These are phyloP conservation scores for Entomobrya multifasciata DNA, from an alignment of 2,888 invertebrate genomes.

Conservation along the genomic window DNA sequence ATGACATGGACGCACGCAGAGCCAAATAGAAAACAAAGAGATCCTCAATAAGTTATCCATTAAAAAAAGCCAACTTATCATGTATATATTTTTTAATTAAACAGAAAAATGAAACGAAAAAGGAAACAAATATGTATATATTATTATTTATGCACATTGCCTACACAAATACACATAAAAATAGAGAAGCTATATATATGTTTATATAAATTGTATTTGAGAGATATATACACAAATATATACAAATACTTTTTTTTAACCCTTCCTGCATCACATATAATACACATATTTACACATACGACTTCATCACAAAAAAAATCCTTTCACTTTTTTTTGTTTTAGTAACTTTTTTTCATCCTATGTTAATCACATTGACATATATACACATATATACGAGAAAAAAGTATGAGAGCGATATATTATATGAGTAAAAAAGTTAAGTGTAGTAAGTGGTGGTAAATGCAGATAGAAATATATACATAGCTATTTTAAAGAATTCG, in stretches of 20 bases:
- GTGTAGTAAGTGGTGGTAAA: neutral
- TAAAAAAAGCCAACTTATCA: neutral
- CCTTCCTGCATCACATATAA: slow-evolving; percentile 2
- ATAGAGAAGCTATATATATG: slow-evolving; percentile 10
- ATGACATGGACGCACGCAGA: slow-evolving; percentile 30
- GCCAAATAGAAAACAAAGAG: slow-evolving; percentile 60
- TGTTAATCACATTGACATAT: slow-evolving; percentile 57
- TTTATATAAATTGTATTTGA: slow-evolving; percentile 3
- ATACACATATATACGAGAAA: slow-evolving; percentile 25
- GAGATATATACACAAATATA: slow-evolving; percentile 4
- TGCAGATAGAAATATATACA: slow-evolving; percentile 1
- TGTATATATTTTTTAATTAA: neutral
- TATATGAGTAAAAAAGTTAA: neutral
- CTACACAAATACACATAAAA: slow-evolving; percentile 21
- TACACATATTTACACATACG: slow-evolving; percentile 13
- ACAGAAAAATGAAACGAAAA: slow-evolving; percentile 34
- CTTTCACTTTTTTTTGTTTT: slow-evolving; percentile 35
- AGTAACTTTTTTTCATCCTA: slow-evolving; percentile 30
- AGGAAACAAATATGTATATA: neutral
- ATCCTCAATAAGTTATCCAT: slow-evolving; percentile 45
- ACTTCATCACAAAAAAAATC: neutral
- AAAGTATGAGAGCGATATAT: slow-evolving; percentile 7
- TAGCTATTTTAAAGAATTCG: neutral
- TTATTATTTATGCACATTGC: slow-evolving; percentile 31
- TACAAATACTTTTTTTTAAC: slow-evolving; percentile 11